Evolutionary conservation across 2,797 vertebrate species (phyloP), one percentile per base, ranked within the genome.

Genomic region (Dendrocincla tyrannina): DNA sequence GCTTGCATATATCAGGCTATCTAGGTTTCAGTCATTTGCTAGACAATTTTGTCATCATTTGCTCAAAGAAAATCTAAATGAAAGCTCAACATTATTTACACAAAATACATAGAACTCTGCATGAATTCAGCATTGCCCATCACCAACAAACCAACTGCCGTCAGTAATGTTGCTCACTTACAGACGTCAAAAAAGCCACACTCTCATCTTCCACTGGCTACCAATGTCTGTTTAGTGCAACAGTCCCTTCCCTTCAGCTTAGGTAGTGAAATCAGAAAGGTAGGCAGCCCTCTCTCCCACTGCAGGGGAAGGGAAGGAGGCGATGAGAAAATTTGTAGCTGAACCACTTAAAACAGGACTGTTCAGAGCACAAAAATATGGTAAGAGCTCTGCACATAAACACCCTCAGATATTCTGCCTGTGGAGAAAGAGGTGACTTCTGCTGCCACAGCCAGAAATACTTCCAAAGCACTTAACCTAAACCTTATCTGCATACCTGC

Each of bases 11-110:
- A 70, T 33, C 41, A 27, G 32, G 22, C n/a, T 74, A 37, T 49
- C 30, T 23, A 20, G 28, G 13, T 79, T 32, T 78, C 28, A 64
- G 28, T 64, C 42, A 59, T 74, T 74, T 69, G 58, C 55, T 41
- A 76, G 83, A 35, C 22, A 59, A 35, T 42, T 66, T 73, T 67
- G 22, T 47, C 13, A 42, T 47, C 7, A 35, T 67, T 53, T 76
- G 18, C 19, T 77, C 52, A 63, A 42, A 73, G 42, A 86, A 93
- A 89, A 63, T 2, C 27, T 49, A 55, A 55, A 73, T 2, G 8
- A 85, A 93, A 85, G 13, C 10, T 79, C 59, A 82, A 42, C 8
- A 50, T 72, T 89, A 91, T 24, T 12, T 33, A 78, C 42, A 75
- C 19, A 46, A 84, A 81, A 50, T 42, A 39, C 13, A n/a, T 17